Evolutionary conservation across 2,888 invertebrate genomes (phyloP), one percentile per base, ranked within the genome.

Genomic region (Choristoneura rosaceana): DNA sequence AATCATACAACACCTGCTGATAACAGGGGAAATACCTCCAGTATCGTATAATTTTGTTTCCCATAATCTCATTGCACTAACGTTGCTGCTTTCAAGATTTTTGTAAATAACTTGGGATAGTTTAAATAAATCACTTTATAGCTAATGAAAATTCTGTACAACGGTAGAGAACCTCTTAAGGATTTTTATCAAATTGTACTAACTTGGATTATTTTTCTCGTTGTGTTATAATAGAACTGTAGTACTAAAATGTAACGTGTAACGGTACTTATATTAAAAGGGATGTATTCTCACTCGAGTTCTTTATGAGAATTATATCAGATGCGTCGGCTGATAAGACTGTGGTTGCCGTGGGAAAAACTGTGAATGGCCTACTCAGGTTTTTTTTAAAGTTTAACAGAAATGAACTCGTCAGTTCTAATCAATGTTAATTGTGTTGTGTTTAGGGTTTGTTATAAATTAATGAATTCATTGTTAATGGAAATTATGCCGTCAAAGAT

Each of bases 301-400:
- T 61, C 52, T 50, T 64, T 83, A 87, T 83, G 71, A 83, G 84
- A 86, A 86, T 85, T 80, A 74, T 82, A 88, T 86, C 87, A 80
- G 83, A 81, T 80, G 76, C 74, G 69, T 74, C 78, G 76, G 69
- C 78, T 79, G 90, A 90, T 90, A 89, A 89, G 86, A 87, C 87
- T 84, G 78, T 76, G 71, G 74, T 71, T 75, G 77, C 76, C 86
- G 86, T 89, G 89, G 84, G 87, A 87, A 86, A 78, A 55, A 41
- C 33, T 34, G 73, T 60, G 69, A 73, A 73, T 43, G 68, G 55
- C 52, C 64, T 38, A 59, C 70, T 64, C 38, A 15, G 7, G 12
- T 38, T 38, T 43, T 64, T 63, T 50, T 15, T 10, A 64, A 25
- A 50, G 33, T 50, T 25, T n/a, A 64, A 15, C n/a, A 34, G 33